Evolutionary conservation across 2,888 invertebrate species (phyloP).

Genomic region (Ormia ochracea): DNA sequence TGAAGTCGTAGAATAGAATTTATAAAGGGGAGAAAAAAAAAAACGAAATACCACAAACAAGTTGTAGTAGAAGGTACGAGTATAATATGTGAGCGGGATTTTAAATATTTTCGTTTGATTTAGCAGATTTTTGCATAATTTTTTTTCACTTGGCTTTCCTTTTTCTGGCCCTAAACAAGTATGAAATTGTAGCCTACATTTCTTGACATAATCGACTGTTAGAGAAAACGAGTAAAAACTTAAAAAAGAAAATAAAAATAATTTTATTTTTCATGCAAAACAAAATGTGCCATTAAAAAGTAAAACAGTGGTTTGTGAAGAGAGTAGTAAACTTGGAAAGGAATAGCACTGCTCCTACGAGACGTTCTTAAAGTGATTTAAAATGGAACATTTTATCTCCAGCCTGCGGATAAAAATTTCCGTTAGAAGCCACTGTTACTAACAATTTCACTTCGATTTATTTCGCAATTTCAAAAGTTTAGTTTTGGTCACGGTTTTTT

Average conservation of each 20-base stretch:
- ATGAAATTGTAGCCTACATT: slow-evolving; percentile 49
- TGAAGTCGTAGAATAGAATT: slow-evolving; percentile 50
- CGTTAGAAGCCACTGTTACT: not conserved
- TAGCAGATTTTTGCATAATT: slow-evolving; percentile 14
- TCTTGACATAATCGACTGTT: slow-evolving; percentile 41
- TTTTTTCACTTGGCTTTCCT: not conserved
- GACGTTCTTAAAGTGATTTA: too few relatives aligned
- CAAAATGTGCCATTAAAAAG: not conserved
- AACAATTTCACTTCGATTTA: not conserved
- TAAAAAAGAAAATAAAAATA: too few relatives aligned
- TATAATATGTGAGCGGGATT: slow-evolving; percentile 30
- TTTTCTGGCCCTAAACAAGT: slow-evolving; percentile 19
- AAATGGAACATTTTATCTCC: too few relatives aligned
- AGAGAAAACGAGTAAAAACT: too few relatives aligned
- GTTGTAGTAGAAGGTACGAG: slow-evolving; percentile 38
- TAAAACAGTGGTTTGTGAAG: not conserved
- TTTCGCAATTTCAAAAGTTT: slow-evolving; percentile 19
- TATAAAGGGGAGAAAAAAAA: not conserved
- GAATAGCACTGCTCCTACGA: too few relatives aligned
- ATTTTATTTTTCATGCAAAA: not conserved
- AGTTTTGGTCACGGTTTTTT: slow-evolving; percentile 56
- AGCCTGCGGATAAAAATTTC: too few relatives aligned
- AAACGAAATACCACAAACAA: not conserved
- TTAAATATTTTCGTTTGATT: slow-evolving; percentile 26
- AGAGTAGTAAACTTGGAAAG: not conserved